Evolutionary conservation across 2,113 vertebrate genomes (phyloP).

Genomic region (Syngnathus floridae): DNA sequence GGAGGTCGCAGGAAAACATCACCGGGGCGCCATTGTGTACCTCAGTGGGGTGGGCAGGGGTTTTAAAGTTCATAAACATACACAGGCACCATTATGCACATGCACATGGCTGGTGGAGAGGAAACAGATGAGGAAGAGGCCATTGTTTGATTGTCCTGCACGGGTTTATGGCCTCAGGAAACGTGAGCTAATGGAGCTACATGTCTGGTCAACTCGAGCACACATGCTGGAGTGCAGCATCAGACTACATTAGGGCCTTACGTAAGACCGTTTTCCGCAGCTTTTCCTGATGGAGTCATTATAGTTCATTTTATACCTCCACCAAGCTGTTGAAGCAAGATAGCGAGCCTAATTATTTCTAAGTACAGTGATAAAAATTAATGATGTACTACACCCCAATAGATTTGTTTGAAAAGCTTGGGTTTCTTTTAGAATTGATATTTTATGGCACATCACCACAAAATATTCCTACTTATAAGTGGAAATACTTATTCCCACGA

Average conservation of each 20-base stretch:
- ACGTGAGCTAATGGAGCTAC: conserved; percentile 58
- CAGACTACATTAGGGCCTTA: conserved; percentile 31
- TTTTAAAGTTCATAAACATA: conserved; percentile 27
- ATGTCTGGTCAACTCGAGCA: conserved; percentile 50
- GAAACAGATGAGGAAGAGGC: conserved; percentile 62
- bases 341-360: conserved; percentile 12
- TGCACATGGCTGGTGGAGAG: conserved; percentile 44
- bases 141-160: conserved; percentile 64
- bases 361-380: conserved; percentile 2
- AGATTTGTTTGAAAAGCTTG: background rate
- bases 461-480: background rate
- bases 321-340: conserved; percentile 24
- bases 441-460: background rate
- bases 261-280: conserved; percentile 44
- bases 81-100: conserved; percentile 17
- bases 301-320: conserved; percentile 22
- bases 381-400: background rate
- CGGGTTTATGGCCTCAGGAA: conserved; percentile 61
- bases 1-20: conserved; percentile 11
- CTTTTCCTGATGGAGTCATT: conserved; percentile 35
- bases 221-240: conserved; percentile 39
- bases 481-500: background rate
- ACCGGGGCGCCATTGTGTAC: conserved; percentile 36
- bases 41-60: conserved; percentile 35
- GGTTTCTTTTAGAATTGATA: background rate